phyloP scores from a whole-genome alignment of 2,888 invertebrate species.

The Synanthedon formicaeformis region DNA sequence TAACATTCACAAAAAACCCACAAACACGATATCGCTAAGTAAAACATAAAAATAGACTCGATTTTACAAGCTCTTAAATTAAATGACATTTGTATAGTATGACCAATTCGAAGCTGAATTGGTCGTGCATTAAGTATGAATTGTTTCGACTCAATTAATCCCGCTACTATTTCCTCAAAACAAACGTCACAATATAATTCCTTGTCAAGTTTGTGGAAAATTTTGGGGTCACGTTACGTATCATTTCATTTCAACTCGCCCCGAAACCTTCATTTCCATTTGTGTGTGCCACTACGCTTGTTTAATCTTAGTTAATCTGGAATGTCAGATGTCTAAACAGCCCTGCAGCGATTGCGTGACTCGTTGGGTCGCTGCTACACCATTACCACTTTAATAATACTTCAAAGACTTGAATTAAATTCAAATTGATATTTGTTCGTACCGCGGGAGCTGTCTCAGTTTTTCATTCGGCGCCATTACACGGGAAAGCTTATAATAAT shows the following conservation, averaged over 20 bases:
- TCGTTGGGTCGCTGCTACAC: slow-evolving; percentile 10
- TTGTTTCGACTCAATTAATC: too few species aligned
- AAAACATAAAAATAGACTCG: too few species aligned
- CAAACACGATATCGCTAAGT: too few species aligned
- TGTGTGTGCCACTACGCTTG: neutral
- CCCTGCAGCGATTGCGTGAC: slow-evolving; percentile 24
- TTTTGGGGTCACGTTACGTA: neutral
- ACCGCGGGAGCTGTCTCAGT: neutral
- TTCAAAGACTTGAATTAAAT: slow-evolving; percentile 9
- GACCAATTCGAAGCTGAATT: too few species aligned
- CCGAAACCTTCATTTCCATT: neutral
- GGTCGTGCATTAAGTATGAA: too few species aligned
- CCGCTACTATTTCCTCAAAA: too few species aligned
- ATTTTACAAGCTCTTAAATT: too few species aligned
- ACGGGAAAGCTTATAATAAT: neutral
- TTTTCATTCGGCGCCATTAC: slow-evolving; percentile 1
- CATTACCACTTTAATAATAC: slow-evolving; percentile 18
- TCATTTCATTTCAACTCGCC: neutral
- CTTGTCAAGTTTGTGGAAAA: neutral
- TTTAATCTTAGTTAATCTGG: slow-evolving; percentile 10
- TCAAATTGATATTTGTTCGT: slow-evolving; percentile 9
- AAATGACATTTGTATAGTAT: too few species aligned
- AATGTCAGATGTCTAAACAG: slow-evolving; percentile 20
- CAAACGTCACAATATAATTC: too few species aligned
- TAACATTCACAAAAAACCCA: too few species aligned